Conservation (phyloP, 2,888 invertebrate species). For the Nephrocerus scutellatus region DNA sequence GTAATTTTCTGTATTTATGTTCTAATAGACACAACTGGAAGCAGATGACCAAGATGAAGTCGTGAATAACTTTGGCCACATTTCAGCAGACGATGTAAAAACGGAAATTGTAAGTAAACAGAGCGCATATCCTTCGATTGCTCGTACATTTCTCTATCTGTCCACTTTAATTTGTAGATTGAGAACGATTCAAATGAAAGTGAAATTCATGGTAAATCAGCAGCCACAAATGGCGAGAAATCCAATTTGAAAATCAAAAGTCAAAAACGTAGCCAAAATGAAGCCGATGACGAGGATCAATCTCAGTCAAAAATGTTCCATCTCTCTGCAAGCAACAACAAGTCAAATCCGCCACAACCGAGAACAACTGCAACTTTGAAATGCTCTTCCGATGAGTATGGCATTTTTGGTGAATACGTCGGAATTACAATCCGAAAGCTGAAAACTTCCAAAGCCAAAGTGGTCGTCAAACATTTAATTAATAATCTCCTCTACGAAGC, state of each 20-base stretch:
- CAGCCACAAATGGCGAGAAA: constrained; percentile 3
- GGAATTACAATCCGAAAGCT: constrained; percentile 43
- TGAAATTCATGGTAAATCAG: too few species aligned
- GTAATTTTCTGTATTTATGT: constrained; percentile 8
- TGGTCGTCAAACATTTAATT: constrained; percentile 43
- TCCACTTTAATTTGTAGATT: too few species aligned
- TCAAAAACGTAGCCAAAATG: constrained; percentile 4
- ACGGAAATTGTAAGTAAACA: constrained; percentile 43
- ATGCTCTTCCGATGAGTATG: constrained; percentile 43
- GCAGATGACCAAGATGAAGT: constrained; percentile 37
- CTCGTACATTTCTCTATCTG: too few species aligned
- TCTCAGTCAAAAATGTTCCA: not conserved
- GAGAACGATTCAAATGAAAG: too few species aligned
- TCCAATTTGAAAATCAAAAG: constrained; percentile 2
- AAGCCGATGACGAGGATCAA: not conserved
- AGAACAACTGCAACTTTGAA: too few species aligned
- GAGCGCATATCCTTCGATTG: too few species aligned
- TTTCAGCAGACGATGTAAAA: constrained; percentile 45
- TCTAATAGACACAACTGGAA: constrained; percentile 35
- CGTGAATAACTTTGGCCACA: constrained; percentile 37
- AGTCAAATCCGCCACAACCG: too few species aligned
- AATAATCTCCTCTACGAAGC: constrained; percentile 43
- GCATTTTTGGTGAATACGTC: constrained; percentile 44
- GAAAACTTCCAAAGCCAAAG: constrained; percentile 42
- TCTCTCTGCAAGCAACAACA: constrained; percentile 17